These are phyloP conservation scores for Galleria mellonella DNA, from an alignment of 1,140 invertebrate genomes.

Conservation along the genomic window DNA sequence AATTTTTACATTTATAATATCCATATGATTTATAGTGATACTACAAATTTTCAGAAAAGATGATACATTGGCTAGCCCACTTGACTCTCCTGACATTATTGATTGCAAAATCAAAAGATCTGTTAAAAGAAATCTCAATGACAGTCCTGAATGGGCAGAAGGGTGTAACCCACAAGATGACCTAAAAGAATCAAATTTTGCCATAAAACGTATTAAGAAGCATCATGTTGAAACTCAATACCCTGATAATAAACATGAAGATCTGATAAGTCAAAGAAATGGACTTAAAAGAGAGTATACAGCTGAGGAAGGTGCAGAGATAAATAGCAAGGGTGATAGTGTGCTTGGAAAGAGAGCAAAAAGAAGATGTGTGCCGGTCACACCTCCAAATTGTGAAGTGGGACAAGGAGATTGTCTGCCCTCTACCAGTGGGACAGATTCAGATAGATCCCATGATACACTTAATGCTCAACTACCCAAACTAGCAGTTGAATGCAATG, in stretches of 20 bases:
- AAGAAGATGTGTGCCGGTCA: conserved; percentile 35
- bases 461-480: conserved; percentile 53
- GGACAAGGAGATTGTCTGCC: conserved; percentile 67
- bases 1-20: no score
- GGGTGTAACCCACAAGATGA: conserved; percentile 39
- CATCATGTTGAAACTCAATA: conserved; percentile 6
- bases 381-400: conserved; percentile 50
- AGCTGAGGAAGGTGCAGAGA: conserved; percentile 19
- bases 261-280: conserved; percentile 8
- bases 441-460: conserved; percentile 45
- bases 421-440: conserved; percentile 57
- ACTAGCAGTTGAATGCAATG: conserved; percentile 62
- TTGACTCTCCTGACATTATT: conserved; percentile 42
- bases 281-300: conserved; percentile 19
- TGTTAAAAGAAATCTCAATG: conserved; percentile 36
- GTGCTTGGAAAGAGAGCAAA: conserved; percentile 20
- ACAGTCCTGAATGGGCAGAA: conserved; percentile 59
- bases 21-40: no score
- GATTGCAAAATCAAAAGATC: conserved; percentile 22
- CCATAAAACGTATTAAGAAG: neutral
- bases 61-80: conserved; percentile 33
- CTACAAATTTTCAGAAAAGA: conserved; percentile 37
- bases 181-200: neutral
- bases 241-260: conserved; percentile 1
- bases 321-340: conserved; percentile 50